These are phyloP conservation scores for Elysia crispata DNA, from an alignment of 2,888 invertebrate species.

Conservation along the genomic window DNA sequence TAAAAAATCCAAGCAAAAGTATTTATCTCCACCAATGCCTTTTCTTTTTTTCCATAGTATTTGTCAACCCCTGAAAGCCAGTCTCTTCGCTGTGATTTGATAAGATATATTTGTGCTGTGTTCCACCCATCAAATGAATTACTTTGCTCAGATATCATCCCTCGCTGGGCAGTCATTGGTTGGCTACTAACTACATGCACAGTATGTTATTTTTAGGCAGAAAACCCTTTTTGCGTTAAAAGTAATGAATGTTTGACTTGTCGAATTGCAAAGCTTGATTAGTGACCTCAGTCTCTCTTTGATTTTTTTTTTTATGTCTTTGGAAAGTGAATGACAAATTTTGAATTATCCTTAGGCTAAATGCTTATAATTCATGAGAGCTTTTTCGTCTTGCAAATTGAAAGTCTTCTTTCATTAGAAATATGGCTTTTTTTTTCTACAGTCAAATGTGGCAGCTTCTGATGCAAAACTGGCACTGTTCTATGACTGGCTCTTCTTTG, in stretches of 20 bases:
- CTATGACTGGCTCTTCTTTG: conserved; percentile 95
- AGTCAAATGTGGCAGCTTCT: conserved; percentile 89
- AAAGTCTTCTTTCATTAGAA: background rate
- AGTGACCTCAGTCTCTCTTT: background rate
- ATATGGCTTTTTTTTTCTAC: conserved; percentile 51
- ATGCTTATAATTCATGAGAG: no score
- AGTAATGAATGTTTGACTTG: no score
- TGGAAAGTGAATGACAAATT: no score
- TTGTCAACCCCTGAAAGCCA: conserved; percentile 94
- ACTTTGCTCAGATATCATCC: conserved; percentile 94
- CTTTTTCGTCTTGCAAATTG: no score
- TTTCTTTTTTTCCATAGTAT: conserved; percentile 82
- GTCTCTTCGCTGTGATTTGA: conserved; percentile 93
- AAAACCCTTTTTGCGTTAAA: background rate
- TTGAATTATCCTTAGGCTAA: no score
- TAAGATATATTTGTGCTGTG: conserved; percentile 94
- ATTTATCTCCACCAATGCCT: no score
- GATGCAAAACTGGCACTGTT: conserved; percentile 94
- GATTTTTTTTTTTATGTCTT: background rate
- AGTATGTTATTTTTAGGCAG: conserved; percentile 59
- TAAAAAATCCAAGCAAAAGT: no score
- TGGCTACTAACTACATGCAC: conserved; percentile 95
- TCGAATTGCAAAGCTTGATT: background rate
- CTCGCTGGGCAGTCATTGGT: conserved; percentile 95
- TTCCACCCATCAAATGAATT: conserved; percentile 96